Percentiles rank a stretch among this genome's conserved stretches.
These are phyloP conservation scores for Oreocharis arfaki DNA, from an alignment of 2,113 vertebrate genomes.

Conservation along the genomic window DNA sequence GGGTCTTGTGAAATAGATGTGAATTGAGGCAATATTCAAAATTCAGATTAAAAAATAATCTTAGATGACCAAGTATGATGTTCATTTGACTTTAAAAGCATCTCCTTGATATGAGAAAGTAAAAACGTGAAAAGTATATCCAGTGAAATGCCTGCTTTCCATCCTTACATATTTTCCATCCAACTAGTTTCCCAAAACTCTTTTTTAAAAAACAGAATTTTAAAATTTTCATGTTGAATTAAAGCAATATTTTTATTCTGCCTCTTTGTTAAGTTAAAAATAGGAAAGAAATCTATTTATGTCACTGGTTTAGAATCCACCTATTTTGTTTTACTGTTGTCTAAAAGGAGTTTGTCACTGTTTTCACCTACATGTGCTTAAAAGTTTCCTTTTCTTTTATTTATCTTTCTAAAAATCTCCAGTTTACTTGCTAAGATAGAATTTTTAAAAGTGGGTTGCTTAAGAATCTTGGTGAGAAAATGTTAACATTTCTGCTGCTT, in stretches of 20 bases:
- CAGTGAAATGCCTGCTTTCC: neutral
- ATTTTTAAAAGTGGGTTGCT: neutral
- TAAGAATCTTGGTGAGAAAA: neutral
- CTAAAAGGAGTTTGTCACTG: neutral
- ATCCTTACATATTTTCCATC: neutral
- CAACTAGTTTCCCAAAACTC: neutral
- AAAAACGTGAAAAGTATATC: neutral
- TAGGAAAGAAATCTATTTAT: neutral
- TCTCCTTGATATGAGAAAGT: neutral
- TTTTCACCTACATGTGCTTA: neutral
- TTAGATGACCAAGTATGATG: neutral
- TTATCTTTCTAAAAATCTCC: neutral
- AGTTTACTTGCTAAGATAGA: neutral
- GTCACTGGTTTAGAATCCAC: neutral
- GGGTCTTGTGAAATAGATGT: neutral
- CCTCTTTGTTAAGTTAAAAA: neutral
- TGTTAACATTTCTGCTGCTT: conserved; percentile 14
- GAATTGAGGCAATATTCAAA: neutral
- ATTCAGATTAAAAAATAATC: neutral
- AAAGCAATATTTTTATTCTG: neutral
- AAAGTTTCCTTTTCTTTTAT: neutral
- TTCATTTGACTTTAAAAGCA: neutral
- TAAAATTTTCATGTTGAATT: neutral
- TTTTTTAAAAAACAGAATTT: rapidly evolving
- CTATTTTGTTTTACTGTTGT: neutral